Conservation (phyloP, 2,113 vertebrate species). For the Ahaetulla prasina region DNA sequence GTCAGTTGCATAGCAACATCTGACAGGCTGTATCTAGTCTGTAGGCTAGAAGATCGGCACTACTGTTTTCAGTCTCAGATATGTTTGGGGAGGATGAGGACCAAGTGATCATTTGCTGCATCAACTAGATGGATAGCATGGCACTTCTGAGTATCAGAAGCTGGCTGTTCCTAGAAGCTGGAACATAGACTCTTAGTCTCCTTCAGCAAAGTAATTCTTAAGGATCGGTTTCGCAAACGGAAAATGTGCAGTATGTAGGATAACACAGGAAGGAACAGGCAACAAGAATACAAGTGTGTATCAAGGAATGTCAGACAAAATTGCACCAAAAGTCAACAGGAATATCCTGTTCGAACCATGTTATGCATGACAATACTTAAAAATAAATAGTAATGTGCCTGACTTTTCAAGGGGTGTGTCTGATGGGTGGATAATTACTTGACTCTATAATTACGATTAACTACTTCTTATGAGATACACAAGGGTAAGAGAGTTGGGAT, state of each 20-base stretch:
- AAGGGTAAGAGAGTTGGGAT: neutral
- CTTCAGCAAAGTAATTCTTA: neutral
- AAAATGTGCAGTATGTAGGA: neutral
- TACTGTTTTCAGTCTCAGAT: neutral
- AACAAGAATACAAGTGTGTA: neutral
- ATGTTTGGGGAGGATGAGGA: neutral
- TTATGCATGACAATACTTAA: neutral
- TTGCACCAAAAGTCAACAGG: slow-evolving; percentile 1
- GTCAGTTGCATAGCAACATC: neutral
- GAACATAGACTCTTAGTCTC: neutral
- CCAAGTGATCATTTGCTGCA: neutral
- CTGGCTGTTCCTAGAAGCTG: neutral
- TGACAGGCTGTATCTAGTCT: neutral
- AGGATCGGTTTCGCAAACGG: neutral
- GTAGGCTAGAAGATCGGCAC: neutral
- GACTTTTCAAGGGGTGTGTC: neutral
- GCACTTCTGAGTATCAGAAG: neutral
- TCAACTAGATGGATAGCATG: neutral
- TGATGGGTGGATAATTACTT: neutral
- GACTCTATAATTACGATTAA: slow-evolving; percentile 6
- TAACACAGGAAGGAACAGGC: slow-evolving; percentile 3
- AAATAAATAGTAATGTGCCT: slow-evolving; percentile 2
- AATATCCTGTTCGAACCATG: slow-evolving; percentile 21
- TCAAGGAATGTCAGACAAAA: slow-evolving; percentile 9
- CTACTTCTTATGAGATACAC: neutral